Conservation (phyloP, 2,113 vertebrate genomes). For the Chlamydotis undulata region DNA sequence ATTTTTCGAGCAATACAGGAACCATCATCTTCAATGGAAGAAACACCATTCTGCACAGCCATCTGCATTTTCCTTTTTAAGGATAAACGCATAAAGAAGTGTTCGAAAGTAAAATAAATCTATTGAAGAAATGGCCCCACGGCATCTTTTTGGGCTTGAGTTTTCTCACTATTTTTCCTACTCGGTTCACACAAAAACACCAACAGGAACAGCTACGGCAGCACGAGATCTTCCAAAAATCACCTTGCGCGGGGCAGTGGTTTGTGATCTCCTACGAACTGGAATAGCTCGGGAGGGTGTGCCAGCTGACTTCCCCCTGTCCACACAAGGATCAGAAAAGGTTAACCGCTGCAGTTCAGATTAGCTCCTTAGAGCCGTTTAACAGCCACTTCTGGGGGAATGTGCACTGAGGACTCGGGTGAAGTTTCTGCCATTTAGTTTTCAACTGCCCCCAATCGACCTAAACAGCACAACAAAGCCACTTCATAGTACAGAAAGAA, state of each 20-base stretch:
- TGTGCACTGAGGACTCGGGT: neutral
- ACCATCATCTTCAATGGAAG: neutral
- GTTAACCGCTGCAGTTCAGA: neutral
- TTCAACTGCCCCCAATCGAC: neutral
- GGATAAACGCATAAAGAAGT: neutral
- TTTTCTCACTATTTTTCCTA: neutral
- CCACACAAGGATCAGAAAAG: neutral
- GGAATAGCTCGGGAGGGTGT: neutral
- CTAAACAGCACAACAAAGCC: neutral
- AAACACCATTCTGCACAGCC: neutral
- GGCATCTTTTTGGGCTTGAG: neutral
- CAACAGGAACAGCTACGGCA: neutral
- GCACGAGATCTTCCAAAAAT: neutral
- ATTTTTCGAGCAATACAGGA: neutral
- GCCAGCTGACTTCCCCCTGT: neutral
- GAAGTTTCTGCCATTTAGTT: neutral
- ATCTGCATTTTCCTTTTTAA: neutral
- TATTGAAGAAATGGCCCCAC: neutral
- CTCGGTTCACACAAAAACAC: neutral
- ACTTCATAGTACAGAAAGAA: neutral
- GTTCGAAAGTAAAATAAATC: neutral
- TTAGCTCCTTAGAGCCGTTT: neutral
- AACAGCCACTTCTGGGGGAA: neutral
- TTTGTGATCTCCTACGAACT: neutral
- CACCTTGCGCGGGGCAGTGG: neutral